Conservation (phyloP, 2,113 vertebrate species). For the Cephalopholis sonnerati region DNA sequence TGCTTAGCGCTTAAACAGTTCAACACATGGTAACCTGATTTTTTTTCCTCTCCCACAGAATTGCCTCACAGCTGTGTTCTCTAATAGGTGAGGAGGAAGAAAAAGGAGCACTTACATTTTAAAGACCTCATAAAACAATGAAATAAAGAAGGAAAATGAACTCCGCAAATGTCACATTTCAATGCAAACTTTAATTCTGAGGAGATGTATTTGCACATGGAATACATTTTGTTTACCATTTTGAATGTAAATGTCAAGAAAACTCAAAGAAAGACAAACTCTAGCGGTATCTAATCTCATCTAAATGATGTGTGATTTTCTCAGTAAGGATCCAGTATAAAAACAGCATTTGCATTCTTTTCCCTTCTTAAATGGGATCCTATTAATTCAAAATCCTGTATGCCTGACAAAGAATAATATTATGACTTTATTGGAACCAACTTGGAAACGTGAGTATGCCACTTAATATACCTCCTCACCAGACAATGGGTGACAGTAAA, state of each 20-base stretch:
- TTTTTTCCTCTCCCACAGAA: constrained; percentile 1
- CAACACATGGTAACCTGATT: constrained; percentile 72
- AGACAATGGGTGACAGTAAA: constrained; percentile 62
- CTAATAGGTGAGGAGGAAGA: constrained; percentile 34
- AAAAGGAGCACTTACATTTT: constrained; percentile 46
- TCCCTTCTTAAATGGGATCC: not conserved
- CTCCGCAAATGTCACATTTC: constrained; percentile 35
- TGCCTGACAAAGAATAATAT: constrained; percentile 29
- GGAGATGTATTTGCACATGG: constrained; percentile 19
- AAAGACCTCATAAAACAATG: constrained; percentile 59
- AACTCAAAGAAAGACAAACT: not conserved
- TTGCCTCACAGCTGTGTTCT: constrained; percentile 39
- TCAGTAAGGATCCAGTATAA: not conserved
- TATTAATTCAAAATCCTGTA: constrained; percentile 32
- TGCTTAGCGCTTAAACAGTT: constrained; percentile 65
- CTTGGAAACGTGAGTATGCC: not conserved
- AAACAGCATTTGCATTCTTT: constrained; percentile 5
- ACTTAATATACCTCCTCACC: constrained; percentile 15
- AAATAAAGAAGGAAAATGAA: constrained; percentile 57
- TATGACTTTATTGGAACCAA: constrained; percentile 22
- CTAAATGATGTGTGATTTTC: constrained; percentile 24
- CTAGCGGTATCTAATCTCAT: not conserved
- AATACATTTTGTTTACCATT: constrained; percentile 17
- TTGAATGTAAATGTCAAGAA: constrained; percentile 29
- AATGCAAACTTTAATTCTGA: constrained; percentile 33